A percentile compares a stretch with the other conserved stretches of the same genome.
Conservation (phyloP, 2,113 vertebrate genomes). For the Lota lota region DNA sequence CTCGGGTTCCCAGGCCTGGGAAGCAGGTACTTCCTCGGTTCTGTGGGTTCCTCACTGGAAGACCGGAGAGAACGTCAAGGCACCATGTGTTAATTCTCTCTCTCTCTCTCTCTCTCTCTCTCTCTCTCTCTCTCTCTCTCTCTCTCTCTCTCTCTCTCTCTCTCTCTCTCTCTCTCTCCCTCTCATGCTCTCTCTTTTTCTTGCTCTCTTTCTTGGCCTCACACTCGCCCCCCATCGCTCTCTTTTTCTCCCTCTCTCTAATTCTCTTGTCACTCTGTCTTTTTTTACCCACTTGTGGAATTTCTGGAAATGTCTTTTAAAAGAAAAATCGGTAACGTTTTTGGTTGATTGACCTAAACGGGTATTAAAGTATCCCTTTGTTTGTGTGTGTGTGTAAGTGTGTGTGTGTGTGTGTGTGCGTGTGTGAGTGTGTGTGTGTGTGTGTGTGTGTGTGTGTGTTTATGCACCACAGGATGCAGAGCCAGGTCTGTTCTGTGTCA, state of each 20-base stretch:
- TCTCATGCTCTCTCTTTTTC: neutral
- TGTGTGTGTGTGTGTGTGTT: conserved; percentile 15
- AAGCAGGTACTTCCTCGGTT: conserved; percentile 59
- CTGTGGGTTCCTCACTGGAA: conserved; percentile 46
- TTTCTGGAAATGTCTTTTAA: conserved; percentile 38
- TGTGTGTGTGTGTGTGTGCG: neutral
- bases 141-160: neutral
- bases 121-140: neutral
- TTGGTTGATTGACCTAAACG: neutral
- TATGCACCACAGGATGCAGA: conserved; percentile 35
- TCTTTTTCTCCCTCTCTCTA: conserved; percentile 1
- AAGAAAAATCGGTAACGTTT: neutral
- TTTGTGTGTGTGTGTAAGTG: neutral
- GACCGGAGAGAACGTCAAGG: conserved; percentile 24
- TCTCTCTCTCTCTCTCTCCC: neutral
- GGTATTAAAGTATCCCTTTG: neutral
- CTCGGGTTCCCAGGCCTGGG: conserved; percentile 55
- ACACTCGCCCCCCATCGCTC: too few relatives aligned
- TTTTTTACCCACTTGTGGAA: conserved; percentile 17
- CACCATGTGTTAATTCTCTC: conserved; percentile 14
- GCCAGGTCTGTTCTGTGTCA: conserved; percentile 56
- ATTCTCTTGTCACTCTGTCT: conserved; percentile 11
- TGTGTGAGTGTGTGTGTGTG: conserved; percentile 13
- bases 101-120: neutral
- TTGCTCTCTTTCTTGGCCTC: too few relatives aligned